Conservation (phyloP, 2,113 vertebrate species). For the Myiopsitta monachus region DNA sequence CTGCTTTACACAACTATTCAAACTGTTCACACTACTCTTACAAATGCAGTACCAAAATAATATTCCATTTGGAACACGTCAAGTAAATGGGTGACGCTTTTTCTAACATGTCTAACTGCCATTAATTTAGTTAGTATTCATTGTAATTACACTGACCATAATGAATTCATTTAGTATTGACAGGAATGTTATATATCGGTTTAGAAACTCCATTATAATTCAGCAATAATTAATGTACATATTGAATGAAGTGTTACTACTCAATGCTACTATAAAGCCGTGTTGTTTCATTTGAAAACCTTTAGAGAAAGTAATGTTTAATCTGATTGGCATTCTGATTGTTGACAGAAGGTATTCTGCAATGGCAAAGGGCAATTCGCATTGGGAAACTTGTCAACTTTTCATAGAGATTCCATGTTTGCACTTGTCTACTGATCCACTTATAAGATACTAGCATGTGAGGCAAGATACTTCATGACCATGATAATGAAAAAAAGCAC, state of each 20-base stretch:
- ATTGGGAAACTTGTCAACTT: not conserved
- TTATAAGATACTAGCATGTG: not conserved
- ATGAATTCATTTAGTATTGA: slow-evolving; percentile 47
- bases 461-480: not conserved
- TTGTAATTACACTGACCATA: slow-evolving; percentile 43
- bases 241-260: slow-evolving; percentile 46
- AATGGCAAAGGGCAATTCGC: not conserved
- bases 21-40: not conserved
- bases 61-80: not conserved
- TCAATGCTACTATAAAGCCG: not conserved
- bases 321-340: not conserved
- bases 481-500: not conserved
- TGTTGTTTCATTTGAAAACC: slow-evolving; percentile 29
- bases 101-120: slow-evolving; percentile 22
- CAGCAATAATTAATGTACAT: slow-evolving; percentile 44
- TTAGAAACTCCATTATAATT: slow-evolving; percentile 40
- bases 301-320: not conserved
- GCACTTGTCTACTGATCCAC: not conserved
- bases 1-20: not conserved
- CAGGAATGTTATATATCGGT: not conserved
- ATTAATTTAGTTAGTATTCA: slow-evolving; percentile 54
- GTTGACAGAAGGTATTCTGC: not conserved
- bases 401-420: not conserved
- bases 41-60: slow-evolving; percentile 7
- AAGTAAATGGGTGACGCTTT: slow-evolving; percentile 12